Conservation (phyloP, 2,888 invertebrate genomes). For the Idaea dimidiata region DNA sequence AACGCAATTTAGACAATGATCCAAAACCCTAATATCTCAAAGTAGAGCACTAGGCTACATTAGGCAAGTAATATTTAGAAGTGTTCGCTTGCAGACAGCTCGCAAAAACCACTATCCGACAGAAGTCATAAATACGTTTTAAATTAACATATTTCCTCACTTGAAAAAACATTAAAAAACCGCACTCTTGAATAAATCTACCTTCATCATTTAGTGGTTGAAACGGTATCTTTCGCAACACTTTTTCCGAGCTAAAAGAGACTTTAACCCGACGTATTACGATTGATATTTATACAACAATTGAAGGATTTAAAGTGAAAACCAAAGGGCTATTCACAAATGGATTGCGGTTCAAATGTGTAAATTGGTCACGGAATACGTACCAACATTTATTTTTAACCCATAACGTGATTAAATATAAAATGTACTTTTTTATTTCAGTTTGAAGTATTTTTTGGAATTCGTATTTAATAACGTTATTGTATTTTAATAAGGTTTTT, state of each 20-base stretch:
- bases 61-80: background rate
- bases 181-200: constrained; percentile 31
- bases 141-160: constrained; percentile 31
- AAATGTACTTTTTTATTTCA: background rate
- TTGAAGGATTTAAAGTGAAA: background rate
- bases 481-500: background rate
- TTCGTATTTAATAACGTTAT: background rate
- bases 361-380: constrained; percentile 1
- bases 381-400: background rate
- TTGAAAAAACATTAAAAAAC: constrained; percentile 30
- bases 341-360: background rate
- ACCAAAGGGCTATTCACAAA: background rate
- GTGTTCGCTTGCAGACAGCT: background rate
- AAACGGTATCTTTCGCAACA: constrained; percentile 13
- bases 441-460: background rate
- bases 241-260: background rate
- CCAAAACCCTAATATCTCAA: no score
- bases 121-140: constrained; percentile 23
- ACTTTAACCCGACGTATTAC: background rate
- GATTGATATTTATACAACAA: background rate
- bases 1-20: no score
- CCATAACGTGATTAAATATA: background rate
- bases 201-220: constrained; percentile 24
- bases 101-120: background rate
- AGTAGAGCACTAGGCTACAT: background rate